Evolutionary conservation across 2,113 vertebrate genomes (phyloP).

Genomic region (Salvelinus fontinalis): DNA sequence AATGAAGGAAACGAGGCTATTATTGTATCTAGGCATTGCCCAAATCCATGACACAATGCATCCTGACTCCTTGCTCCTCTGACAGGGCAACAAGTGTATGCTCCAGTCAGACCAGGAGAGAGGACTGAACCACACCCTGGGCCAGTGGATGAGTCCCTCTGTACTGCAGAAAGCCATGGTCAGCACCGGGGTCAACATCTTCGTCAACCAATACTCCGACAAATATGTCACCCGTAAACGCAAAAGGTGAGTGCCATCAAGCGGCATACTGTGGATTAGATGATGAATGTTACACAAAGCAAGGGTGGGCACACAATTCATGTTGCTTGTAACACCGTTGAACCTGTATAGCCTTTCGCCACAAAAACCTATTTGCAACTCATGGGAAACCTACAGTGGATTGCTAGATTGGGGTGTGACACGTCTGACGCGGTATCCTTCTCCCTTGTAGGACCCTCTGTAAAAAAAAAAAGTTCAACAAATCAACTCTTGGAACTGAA

Average conservation of each 20-base stretch:
- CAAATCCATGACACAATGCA: background rate
- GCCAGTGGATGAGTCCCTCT: slow-evolving; percentile 77
- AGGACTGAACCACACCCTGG: slow-evolving; percentile 64
- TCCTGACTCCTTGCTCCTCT: slow-evolving; percentile 3
- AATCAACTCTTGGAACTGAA: too few relatives aligned
- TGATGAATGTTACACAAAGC: too few relatives aligned
- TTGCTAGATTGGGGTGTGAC: too few relatives aligned
- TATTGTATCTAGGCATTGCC: background rate
- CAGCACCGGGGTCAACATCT: slow-evolving; percentile 84
- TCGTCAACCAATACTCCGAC: slow-evolving; percentile 77
- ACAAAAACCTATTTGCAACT: too few relatives aligned
- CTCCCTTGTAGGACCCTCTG: slow-evolving; percentile 61
- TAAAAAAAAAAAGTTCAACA: too few relatives aligned
- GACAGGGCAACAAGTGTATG: slow-evolving; percentile 81
- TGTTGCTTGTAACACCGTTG: too few relatives aligned
- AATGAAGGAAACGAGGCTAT: background rate
- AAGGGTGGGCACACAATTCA: too few relatives aligned
- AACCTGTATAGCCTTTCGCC: too few relatives aligned
- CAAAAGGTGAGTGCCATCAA: slow-evolving; percentile 77
- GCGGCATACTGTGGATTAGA: background rate
- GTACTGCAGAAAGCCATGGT: slow-evolving; percentile 75
- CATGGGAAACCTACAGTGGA: too few relatives aligned
- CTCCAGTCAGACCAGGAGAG: slow-evolving; percentile 62
- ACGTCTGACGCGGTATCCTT: background rate
- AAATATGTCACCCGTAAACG: slow-evolving; percentile 69